phyloP scores from a whole-genome alignment of 1,140 invertebrate genomes.

The Drosophila setifemur region DNA sequence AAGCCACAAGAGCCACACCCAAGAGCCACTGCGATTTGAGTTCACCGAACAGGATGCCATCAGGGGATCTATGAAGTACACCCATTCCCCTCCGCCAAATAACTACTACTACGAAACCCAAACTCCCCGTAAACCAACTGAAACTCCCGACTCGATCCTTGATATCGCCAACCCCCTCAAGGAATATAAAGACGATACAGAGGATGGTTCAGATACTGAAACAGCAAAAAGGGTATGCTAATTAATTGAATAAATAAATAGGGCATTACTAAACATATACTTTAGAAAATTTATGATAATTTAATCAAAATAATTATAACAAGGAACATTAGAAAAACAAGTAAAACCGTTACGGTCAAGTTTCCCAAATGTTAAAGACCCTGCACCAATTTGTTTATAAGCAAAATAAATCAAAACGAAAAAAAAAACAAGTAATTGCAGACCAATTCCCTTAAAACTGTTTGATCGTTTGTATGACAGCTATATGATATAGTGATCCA shows the following conservation, averaged over 20 bases:
- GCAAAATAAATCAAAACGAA: too few species aligned
- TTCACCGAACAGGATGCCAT: conserved; percentile 77
- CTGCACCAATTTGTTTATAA: too few species aligned
- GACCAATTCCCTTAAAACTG: too few species aligned
- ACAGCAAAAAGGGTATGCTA: conserved; percentile 26
- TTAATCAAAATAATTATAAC: too few species aligned
- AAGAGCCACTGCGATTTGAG: conserved; percentile 72
- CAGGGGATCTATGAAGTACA: conserved; percentile 59
- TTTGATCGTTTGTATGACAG: too few species aligned
- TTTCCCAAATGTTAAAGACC: too few species aligned
- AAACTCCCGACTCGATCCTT: neutral
- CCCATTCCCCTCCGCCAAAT: conserved; percentile 46
- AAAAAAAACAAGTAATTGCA: too few species aligned
- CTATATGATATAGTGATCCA: too few species aligned
- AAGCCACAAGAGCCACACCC: conserved; percentile 44
- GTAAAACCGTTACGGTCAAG: too few species aligned
- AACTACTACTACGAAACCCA: conserved; percentile 59
- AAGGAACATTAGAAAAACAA: too few species aligned
- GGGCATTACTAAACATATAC: neutral
- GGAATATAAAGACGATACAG: conserved; percentile 44
- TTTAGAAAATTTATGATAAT: too few species aligned
- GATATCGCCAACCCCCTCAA: conserved; percentile 39
- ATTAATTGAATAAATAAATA: neutral
- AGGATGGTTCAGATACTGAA: conserved; percentile 49
- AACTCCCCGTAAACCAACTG: conserved; percentile 19